Conservation (phyloP, 2,113 vertebrate genomes). For the Triplophysa tibetana region DNA sequence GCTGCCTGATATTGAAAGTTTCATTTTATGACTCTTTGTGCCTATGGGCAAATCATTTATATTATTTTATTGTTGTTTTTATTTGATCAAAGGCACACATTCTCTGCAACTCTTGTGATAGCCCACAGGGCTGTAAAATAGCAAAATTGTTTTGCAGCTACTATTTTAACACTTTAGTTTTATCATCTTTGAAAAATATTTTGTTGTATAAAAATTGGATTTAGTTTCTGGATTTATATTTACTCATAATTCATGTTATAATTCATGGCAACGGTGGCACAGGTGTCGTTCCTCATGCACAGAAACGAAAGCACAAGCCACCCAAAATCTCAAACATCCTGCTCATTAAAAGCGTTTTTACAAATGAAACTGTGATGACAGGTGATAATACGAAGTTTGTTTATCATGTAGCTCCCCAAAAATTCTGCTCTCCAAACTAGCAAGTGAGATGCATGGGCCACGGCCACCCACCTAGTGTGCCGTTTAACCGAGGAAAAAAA, state of each 20-base stretch:
- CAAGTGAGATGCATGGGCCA: conserved; percentile 24
- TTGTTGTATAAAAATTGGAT: too few relatives aligned
- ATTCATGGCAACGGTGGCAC: neutral
- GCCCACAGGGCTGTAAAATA: conserved; percentile 4
- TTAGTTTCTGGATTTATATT: too few relatives aligned
- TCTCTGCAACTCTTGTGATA: neutral
- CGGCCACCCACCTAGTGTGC: conserved; percentile 45
- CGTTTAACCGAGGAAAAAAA: conserved; percentile 24
- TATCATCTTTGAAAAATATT: too few relatives aligned
- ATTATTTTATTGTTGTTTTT: conserved; percentile 24
- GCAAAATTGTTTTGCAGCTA: too few relatives aligned
- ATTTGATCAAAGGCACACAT: conserved; percentile 32
- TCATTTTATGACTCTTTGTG: conserved; percentile 44
- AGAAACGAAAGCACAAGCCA: conserved; percentile 3
- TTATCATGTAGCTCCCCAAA: conserved; percentile 40
- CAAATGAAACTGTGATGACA: conserved; percentile 46
- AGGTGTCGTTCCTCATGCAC: conserved; percentile 46
- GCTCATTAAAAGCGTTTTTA: conserved; percentile 17
- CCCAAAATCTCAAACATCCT: conserved; percentile 2
- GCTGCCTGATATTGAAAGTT: conserved; percentile 50
- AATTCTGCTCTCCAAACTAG: conserved; percentile 28
- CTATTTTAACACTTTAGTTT: too few relatives aligned
- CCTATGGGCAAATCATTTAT: conserved; percentile 44
- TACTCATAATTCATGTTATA: too few relatives aligned
- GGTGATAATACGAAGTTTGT: conserved; percentile 40